Conservation (phyloP, 2,888 invertebrate species). For the Seira ritae region DNA sequence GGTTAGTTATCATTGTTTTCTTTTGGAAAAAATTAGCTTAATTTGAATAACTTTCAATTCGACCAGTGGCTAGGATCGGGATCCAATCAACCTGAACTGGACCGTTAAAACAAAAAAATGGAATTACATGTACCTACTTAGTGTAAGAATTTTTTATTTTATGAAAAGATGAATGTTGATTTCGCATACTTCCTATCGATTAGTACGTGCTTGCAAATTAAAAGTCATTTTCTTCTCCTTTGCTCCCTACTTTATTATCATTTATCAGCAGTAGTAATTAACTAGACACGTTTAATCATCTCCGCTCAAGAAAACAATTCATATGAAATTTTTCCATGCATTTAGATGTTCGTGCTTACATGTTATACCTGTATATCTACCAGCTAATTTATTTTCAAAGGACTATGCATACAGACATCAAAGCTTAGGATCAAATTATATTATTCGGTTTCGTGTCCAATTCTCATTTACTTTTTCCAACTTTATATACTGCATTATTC, state of each 20-base stretch:
- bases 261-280: slow-evolving; percentile 33
- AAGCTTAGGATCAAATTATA: slow-evolving; percentile 22
- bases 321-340: too few species aligned
- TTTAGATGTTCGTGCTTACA: too few species aligned
- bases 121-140: slow-evolving; percentile 44
- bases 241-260: slow-evolving; percentile 7
- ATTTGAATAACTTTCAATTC: slow-evolving; percentile 51
- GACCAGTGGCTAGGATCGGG: too few species aligned
- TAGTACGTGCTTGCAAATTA: slow-evolving; percentile 36
- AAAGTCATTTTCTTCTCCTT: slow-evolving; percentile 18
- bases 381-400: slow-evolving; percentile 45
- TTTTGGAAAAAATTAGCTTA: slow-evolving; percentile 33
- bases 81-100: too few species aligned
- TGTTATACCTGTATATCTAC: too few species aligned
- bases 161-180: not conserved
- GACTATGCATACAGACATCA: slow-evolving; percentile 27
- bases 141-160: slow-evolving; percentile 20
- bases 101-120: too few species aligned
- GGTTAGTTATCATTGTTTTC: too few species aligned
- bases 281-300: slow-evolving; percentile 54
- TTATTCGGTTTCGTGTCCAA: slow-evolving; percentile 29
- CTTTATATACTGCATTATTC: too few species aligned
- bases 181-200: slow-evolving; percentile 8
- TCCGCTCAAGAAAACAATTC: too few species aligned
- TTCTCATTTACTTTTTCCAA: too few species aligned